phyloP scores from a whole-genome alignment of 1,140 invertebrate genomes.

The Subanguina moxae region DNA sequence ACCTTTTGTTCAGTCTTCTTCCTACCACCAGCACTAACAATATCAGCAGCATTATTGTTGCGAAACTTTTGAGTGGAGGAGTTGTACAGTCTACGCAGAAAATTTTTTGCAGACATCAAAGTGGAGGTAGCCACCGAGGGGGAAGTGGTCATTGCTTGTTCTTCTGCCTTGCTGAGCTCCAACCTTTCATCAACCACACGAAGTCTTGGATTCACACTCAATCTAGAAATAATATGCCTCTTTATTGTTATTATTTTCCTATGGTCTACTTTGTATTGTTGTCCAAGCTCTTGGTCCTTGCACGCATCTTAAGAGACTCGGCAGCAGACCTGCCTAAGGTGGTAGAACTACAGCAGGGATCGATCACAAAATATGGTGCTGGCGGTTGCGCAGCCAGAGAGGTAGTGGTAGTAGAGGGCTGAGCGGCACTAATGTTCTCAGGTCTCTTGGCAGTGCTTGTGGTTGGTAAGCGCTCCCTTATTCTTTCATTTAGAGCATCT shows the following conservation, averaged over 20 bases:
- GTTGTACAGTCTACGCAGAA: conserved; percentile 30
- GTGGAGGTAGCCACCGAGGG: background rate
- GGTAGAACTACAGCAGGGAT: conserved; percentile 1
- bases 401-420: conserved; percentile 1
- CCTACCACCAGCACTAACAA: background rate
- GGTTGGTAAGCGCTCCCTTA: background rate
- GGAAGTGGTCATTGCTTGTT: too few species aligned
- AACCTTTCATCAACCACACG: too few species aligned
- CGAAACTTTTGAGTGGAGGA: conserved; percentile 32
- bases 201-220: too few species aligned
- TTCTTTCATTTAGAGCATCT: conserved; percentile 27
- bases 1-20: conserved; percentile 7
- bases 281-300: conserved; percentile 37
- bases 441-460: background rate
- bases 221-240: too few species aligned
- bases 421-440: conserved; percentile 8
- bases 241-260: too few species aligned
- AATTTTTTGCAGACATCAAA: conserved; percentile 36
- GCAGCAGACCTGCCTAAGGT: background rate
- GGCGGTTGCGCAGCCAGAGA: background rate
- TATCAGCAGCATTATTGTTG: background rate
- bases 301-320: background rate
- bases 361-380: background rate
- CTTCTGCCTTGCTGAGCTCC: too few species aligned
- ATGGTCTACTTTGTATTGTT: conserved; percentile 28